Evolutionary conservation across 2,113 vertebrate genomes (phyloP), one percentile per base, ranked within the genome.

Genomic region (Tychaedon coryphoeus): DNA sequence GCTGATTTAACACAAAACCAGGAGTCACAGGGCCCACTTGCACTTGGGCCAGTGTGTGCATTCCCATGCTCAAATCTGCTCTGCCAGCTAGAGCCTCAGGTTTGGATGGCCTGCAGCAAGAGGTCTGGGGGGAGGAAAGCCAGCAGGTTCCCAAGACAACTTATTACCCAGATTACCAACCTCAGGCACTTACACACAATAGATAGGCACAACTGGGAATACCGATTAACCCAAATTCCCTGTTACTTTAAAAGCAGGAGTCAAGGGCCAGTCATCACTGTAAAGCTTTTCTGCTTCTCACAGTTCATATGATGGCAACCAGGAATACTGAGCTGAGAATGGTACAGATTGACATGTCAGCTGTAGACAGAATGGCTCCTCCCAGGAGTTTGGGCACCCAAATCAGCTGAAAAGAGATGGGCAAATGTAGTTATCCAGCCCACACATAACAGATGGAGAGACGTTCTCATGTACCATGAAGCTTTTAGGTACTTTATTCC

Each of bases 351-450:
- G 34, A 50, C 23, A 6, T 42, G 50, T 67, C 58, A 72, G 61
- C 48, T 93, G 69, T 38, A 87, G 80, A 45, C 53, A 50, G 83
- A 83, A 50, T 40, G 54, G 62, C 54, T 92, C 47, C 45, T 88
- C 34, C 18, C 31, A 75, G 57, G 23, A 82, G 16, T 74, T 24
- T 36, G 43, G 24, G 8, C 31, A 42, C 62, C 28, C 74, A 47
- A 70, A 42, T 84, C 56, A 53, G 33, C 48, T 3, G 3, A 51
- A 51, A 78, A 84, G 25, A 50, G 33, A 66, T 66, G 14, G 42
- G 20, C 31, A 77, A 50, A 74, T 64, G 43, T 34, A n/a, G 43
- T 25, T 87, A 18, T 75, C 40, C 45, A 61, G 6, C 58, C 45
- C 62, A 76, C 48, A 23, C 10, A 2, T 67, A 51, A 66, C 47